Evolutionary conservation across 2,113 vertebrate species (phyloP).

Genomic region (Nettapus auritus): DNA sequence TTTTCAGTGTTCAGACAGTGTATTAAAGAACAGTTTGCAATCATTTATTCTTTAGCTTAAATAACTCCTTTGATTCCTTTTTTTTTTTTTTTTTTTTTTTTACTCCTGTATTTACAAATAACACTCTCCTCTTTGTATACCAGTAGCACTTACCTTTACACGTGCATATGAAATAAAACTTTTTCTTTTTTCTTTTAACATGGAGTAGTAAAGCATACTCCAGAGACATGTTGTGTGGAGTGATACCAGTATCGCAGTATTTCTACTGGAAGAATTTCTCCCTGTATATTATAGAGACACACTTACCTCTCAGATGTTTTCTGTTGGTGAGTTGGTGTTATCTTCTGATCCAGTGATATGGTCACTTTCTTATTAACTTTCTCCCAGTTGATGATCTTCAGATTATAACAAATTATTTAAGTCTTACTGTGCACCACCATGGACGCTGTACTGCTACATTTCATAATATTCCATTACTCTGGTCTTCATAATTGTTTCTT

Average conservation of each 20-base stretch:
- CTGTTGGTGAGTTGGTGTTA: neutral
- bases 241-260: neutral
- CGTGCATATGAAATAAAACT: fast-evolving
- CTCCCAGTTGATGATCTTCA: neutral
- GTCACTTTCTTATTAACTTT: neutral
- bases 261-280: neutral
- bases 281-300: neutral
- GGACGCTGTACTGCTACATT: neutral
- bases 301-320: slow-evolving; percentile 7
- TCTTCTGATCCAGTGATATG: neutral
- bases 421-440: neutral
- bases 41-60: neutral
- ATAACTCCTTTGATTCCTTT: neutral
- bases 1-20: neutral
- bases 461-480: neutral
- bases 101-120: neutral
- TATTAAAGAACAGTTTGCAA: neutral
- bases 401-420: neutral
- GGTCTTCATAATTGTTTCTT: neutral
- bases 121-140: neutral
- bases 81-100: neutral
- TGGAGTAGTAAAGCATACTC: neutral
- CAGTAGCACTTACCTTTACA: slow-evolving; percentile 16
- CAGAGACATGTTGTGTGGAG: neutral
- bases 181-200: neutral